Conservation (phyloP, 1,140 invertebrate species). For the Camponotus pennsylvanicus region DNA sequence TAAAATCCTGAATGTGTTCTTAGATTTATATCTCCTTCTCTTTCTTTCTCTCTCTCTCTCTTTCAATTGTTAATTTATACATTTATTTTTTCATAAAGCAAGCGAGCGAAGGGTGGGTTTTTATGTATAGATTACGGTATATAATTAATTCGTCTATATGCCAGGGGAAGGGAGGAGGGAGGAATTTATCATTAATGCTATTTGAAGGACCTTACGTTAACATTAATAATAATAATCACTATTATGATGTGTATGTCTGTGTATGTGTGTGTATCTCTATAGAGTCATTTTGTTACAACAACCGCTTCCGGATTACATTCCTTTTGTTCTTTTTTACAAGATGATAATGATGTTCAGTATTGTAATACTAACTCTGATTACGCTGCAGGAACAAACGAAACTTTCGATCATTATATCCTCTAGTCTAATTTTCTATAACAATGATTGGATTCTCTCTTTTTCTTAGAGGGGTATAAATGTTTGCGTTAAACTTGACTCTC, state of each 20-base stretch:
- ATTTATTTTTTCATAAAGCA: constrained; percentile 81
- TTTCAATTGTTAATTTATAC: constrained; percentile 78
- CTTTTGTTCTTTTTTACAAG: constrained; percentile 41
- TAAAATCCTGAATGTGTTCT: constrained; percentile 69
- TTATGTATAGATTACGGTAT: constrained; percentile 81
- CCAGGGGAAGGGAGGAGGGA: constrained; percentile 54
- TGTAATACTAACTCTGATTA: constrained; percentile 57
- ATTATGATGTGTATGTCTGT: constrained; percentile 70
- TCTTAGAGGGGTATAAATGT: constrained; percentile 32
- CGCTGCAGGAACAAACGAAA: constrained; percentile 59
- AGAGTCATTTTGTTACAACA: constrained; percentile 59
- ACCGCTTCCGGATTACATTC: constrained; percentile 50
- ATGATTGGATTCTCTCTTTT: constrained; percentile 46
- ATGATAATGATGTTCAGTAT: constrained; percentile 50
- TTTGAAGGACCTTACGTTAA: constrained; percentile 81
- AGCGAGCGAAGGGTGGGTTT: constrained; percentile 79
- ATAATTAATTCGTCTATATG: constrained; percentile 79
- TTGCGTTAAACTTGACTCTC: constrained; percentile 68
- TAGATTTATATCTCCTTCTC: constrained; percentile 72
- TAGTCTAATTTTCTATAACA: constrained; percentile 54
- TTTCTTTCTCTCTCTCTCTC: constrained; percentile 61
- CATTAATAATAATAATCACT: constrained; percentile 74
- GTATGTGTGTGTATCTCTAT: constrained; percentile 64
- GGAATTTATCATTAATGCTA: constrained; percentile 80
- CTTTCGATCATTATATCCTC: constrained; percentile 45